A percentile compares a stretch with the other conserved stretches of the same genome.
phyloP scores from a whole-genome alignment of 2,797 vertebrate species.

The Pipistrellus pygmaeus region DNA sequence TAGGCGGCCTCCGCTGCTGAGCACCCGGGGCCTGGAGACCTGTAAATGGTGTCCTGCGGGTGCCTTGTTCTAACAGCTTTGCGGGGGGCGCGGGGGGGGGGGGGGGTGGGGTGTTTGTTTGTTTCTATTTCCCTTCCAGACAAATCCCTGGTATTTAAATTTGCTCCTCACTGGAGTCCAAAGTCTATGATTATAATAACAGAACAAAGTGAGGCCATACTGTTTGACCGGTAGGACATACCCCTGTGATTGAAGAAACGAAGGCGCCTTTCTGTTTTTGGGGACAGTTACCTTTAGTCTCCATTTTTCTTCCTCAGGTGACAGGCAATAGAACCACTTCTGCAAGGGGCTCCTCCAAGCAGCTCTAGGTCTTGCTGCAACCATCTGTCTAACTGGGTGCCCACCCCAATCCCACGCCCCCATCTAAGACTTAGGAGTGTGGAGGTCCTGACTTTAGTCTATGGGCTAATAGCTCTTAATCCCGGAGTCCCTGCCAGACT shows the following conservation, averaged over 20 bases:
- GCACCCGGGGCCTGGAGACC: neutral
- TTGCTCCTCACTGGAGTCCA: neutral
- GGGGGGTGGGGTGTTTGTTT: too few relatives aligned
- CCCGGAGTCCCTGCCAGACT: neutral
- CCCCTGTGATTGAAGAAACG: neutral
- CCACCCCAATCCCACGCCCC: too few relatives aligned
- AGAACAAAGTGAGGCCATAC: neutral
- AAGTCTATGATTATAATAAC: neutral
- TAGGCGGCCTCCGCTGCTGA: neutral
- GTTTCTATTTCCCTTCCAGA: neutral
- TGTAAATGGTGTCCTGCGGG: neutral
- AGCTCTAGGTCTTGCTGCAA: neutral
- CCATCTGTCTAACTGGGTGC: neutral
- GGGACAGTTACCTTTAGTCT: neutral
- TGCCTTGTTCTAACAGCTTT: neutral
- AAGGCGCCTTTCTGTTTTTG: neutral
- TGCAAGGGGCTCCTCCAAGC: neutral
- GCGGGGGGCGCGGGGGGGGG: too few relatives aligned
- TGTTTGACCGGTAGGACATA: neutral
- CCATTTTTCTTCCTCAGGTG: neutral
- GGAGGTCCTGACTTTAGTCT: neutral
- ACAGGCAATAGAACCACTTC: neutral
- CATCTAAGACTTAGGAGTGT: neutral
- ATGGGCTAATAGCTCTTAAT: neutral
- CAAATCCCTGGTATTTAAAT: neutral